Conservation (phyloP, 2,113 vertebrate genomes). For the Emydocephalus ijimae region DNA sequence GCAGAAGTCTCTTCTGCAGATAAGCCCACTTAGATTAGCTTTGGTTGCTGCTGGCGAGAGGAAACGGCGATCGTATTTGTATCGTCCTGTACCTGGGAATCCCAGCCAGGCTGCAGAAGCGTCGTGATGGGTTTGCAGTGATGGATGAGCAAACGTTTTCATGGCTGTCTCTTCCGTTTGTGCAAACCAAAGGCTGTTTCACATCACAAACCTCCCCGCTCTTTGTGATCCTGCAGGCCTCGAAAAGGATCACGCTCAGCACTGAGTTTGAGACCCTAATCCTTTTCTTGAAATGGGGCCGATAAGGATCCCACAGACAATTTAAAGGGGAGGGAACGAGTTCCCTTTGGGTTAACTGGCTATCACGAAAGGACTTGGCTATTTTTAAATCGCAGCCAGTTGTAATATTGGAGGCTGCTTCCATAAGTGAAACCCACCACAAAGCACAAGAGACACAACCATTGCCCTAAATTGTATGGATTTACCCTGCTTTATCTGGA, state of each 20-base stretch:
- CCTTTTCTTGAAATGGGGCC: not conserved
- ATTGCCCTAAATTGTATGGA: not conserved
- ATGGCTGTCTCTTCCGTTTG: not conserved
- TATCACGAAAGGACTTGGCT: not conserved
- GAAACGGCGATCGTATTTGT: not conserved
- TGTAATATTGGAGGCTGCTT: no score
- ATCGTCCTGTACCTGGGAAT: not conserved
- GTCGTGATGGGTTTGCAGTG: not conserved
- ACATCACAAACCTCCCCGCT: not conserved
- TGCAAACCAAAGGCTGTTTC: not conserved
- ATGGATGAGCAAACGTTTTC: not conserved
- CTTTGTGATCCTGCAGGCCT: not conserved
- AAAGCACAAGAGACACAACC: not conserved
- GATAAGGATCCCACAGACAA: not conserved
- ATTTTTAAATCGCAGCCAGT: not conserved
- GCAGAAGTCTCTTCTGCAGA: accelerated
- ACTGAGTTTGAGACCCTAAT: not conserved
- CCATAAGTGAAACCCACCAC: not conserved
- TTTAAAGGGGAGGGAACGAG: not conserved
- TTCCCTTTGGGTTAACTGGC: not conserved
- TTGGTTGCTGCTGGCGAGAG: not conserved
- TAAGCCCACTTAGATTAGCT: not conserved
- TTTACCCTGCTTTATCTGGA: not conserved
- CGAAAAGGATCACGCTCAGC: not conserved
- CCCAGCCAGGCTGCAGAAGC: not conserved